phyloP scores from a whole-genome alignment of 2,888 invertebrate species.

The Thyatira batis region DNA sequence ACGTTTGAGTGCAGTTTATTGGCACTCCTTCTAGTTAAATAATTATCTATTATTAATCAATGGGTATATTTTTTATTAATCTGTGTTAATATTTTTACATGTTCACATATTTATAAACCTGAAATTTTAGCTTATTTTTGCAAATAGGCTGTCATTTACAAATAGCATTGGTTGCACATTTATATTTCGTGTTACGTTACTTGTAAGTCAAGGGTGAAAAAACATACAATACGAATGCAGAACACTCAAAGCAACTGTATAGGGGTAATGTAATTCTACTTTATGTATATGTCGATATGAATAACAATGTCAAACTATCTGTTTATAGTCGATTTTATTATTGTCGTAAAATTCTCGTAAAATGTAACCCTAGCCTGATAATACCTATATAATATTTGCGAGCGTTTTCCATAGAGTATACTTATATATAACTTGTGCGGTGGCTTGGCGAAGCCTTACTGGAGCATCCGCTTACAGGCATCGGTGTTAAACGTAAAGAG shows the following conservation, averaged over 20 bases:
- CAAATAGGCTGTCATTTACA: too few relatives aligned
- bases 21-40: too few relatives aligned
- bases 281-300: neutral
- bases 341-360: conserved; percentile 17
- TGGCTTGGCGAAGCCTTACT: conserved; percentile 32
- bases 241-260: neutral
- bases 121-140: too few relatives aligned
- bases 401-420: conserved; percentile 25
- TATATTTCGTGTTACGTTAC: too few relatives aligned
- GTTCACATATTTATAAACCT: too few relatives aligned
- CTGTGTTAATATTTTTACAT: too few relatives aligned
- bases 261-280: neutral
- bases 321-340: conserved; percentile 15
- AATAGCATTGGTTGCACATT: too few relatives aligned
- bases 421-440: conserved; percentile 20
- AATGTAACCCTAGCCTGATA: conserved; percentile 15
- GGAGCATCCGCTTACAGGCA: conserved; percentile 39
- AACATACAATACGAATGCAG: too few relatives aligned
- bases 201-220: too few relatives aligned
- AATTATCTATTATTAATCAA: too few relatives aligned
- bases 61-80: too few relatives aligned
- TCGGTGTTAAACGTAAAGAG: conserved; percentile 29
- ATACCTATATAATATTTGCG: conserved; percentile 21
- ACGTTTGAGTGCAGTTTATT: too few relatives aligned
- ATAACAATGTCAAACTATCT: neutral